Evolutionary conservation across 2,888 invertebrate genomes (phyloP).

Genomic region (Morpho achilles): DNA sequence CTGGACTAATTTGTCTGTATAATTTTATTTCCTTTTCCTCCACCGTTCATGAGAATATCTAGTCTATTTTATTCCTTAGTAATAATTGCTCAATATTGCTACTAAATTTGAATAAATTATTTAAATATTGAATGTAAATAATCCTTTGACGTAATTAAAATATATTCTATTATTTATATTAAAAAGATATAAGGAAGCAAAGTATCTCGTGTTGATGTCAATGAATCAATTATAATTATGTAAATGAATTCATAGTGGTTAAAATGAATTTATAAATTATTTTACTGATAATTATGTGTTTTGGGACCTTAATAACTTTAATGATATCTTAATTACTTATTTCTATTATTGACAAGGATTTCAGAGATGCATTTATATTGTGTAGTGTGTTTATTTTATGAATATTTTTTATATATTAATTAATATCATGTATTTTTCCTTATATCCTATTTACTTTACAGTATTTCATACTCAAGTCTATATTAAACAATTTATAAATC

Average conservation of each 20-base stretch:
- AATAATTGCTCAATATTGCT: too few species aligned
- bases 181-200: slow-evolving; percentile 1
- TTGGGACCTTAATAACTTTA: slow-evolving; percentile 7
- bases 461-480: too few species aligned
- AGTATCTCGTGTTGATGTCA: background rate
- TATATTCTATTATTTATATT: background rate
- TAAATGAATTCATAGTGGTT: background rate
- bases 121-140: slow-evolving; percentile 6
- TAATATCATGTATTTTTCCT: too few species aligned
- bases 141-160: background rate
- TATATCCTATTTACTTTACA: too few species aligned
- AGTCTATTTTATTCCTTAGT: too few species aligned
- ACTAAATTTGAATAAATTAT: background rate
- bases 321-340: background rate
- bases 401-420: too few species aligned
- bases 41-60: too few species aligned
- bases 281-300: slow-evolving; percentile 3
- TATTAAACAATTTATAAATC: too few species aligned
- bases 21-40: too few species aligned
- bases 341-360: slow-evolving; percentile 1
- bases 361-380: background rate
- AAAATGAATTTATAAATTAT: slow-evolving; percentile 1
- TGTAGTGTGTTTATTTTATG: too few species aligned
- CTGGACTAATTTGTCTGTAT: too few species aligned
- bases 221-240: slow-evolving; percentile 1